phyloP scores from a whole-genome alignment of 2,113 vertebrate genomes.

The Harpagus bidentatus region DNA sequence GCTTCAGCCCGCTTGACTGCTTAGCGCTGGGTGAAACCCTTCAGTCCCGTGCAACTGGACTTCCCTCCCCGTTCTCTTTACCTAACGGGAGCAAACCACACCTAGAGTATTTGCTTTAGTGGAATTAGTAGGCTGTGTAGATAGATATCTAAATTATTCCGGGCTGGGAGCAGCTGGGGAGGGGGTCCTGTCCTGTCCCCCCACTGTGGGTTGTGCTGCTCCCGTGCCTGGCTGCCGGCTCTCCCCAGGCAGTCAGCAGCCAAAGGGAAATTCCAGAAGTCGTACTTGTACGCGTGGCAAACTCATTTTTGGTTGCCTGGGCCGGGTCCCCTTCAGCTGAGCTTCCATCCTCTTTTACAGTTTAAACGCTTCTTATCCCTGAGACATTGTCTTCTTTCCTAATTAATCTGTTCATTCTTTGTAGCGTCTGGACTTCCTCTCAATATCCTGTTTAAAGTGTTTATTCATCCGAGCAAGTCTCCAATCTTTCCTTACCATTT shows the following conservation, averaged over 20 bases:
- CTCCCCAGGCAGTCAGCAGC: neutral
- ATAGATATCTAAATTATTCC: neutral
- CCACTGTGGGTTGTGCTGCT: accelerated
- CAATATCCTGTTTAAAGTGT: neutral
- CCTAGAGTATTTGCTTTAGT: neutral
- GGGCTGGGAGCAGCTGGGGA: neutral
- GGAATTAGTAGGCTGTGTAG: neutral
- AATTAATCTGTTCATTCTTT: slow-evolving; percentile 19
- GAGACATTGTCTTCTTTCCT: neutral
- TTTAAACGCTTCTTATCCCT: neutral
- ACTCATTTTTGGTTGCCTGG: neutral
- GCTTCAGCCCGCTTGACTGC: neutral
- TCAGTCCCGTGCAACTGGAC: neutral
- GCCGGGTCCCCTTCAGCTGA: neutral
- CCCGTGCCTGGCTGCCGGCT: neutral
- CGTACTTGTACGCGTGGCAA: accelerated
- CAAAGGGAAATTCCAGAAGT: neutral
- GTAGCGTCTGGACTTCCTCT: neutral
- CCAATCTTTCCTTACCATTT: neutral
- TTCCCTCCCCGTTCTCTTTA: neutral
- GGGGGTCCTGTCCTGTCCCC: too few species aligned
- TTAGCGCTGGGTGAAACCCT: neutral
- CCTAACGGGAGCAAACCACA: neutral
- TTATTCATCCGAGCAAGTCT: neutral
- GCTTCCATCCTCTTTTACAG: neutral